These are phyloP conservation scores for Halcyon badia DNA, from an alignment of 2,797 vertebrate genomes.

Conservation along the genomic window DNA sequence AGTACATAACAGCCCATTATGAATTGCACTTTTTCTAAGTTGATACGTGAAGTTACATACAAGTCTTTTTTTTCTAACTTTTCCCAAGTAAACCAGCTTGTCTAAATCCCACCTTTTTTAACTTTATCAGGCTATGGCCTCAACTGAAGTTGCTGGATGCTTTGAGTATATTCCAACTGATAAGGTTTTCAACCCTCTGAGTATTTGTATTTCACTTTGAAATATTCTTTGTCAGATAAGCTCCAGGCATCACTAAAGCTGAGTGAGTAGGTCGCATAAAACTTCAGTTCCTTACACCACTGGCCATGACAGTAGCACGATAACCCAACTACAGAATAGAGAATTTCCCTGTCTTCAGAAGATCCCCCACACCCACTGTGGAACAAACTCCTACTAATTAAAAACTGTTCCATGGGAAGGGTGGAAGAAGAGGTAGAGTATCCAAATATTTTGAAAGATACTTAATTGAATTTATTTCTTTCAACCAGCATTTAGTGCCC, in stretches of 20 bases:
- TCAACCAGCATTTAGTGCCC: background rate
- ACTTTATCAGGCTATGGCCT: background rate
- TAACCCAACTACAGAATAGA: background rate
- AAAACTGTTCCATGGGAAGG: background rate
- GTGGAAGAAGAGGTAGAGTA: background rate
- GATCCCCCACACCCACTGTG: background rate
- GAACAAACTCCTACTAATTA: slow-evolving; percentile 3
- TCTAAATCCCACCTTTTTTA: background rate
- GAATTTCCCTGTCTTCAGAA: too few relatives aligned
- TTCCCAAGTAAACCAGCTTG: background rate
- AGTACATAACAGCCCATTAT: background rate
- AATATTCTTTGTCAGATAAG: slow-evolving; percentile 27
- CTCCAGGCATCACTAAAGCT: background rate
- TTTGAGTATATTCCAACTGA: background rate
- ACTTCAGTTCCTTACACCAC: background rate
- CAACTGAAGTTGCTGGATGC: background rate
- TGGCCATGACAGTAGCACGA: background rate
- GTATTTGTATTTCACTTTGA: background rate
- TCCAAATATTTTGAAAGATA: background rate
- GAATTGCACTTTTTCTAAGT: background rate
- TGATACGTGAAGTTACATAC: background rate
- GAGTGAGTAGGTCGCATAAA: background rate
- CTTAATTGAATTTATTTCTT: background rate
- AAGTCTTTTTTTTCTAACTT: background rate
- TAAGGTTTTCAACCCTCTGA: background rate